Conservation (phyloP, 1,140 invertebrate genomes). For the Bombus confusus region DNA sequence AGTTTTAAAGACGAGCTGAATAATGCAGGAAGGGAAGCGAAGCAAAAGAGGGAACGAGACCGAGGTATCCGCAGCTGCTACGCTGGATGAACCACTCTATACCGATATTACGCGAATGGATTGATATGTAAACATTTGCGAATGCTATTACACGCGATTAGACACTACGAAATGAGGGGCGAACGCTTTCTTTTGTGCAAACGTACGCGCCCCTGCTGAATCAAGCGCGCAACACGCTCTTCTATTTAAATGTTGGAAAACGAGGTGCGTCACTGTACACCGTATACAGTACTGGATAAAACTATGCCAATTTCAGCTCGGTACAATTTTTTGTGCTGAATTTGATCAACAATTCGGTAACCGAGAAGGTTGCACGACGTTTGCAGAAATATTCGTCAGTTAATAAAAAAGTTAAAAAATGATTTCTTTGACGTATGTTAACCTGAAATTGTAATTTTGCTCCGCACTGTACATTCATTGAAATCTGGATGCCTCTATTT, state of each 20-base stretch:
- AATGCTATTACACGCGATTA: slow-evolving; percentile 55
- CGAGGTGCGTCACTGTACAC: background rate
- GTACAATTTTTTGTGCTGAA: background rate
- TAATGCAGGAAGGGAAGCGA: background rate
- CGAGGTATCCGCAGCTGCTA: slow-evolving; percentile 17
- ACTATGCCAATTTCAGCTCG: background rate
- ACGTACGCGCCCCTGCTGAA: background rate
- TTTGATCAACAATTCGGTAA: background rate
- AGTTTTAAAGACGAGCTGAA: background rate
- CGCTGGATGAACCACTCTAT: background rate
- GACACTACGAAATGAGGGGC: slow-evolving; percentile 35
- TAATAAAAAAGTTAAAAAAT: background rate
- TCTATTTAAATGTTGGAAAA: slow-evolving; percentile 9
- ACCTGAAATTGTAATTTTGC: background rate
- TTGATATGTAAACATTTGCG: slow-evolving; percentile 41
- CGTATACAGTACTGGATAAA: background rate
- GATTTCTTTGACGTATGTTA: background rate
- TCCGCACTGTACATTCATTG: background rate
- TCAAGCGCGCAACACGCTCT: background rate
- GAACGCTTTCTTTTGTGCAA: slow-evolving; percentile 25
- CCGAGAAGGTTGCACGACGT: background rate
- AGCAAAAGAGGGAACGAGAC: background rate
- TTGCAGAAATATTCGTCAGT: background rate
- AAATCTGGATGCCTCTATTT: background rate
- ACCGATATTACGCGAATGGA: slow-evolving; percentile 13